Percentiles rank a stretch among this genome's conserved stretches.
Conservation (phyloP, 2,797 vertebrate genomes). For the Melanotaenia trifasciata region DNA sequence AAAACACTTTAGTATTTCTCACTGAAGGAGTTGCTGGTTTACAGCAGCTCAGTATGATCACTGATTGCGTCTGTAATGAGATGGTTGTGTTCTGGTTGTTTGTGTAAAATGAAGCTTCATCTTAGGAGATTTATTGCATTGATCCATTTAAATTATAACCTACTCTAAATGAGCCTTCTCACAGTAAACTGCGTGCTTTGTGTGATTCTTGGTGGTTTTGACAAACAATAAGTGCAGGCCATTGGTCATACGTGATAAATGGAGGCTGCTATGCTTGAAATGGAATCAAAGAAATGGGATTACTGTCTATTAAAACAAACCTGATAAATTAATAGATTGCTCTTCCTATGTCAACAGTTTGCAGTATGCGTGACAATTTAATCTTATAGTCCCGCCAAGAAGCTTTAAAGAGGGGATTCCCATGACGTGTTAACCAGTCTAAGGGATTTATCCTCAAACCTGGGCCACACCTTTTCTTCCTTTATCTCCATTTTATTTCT, state of each 20-base stretch:
- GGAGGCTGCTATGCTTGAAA: conserved; percentile 15
- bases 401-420: conserved; percentile 59
- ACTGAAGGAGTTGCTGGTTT: neutral
- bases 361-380: conserved; percentile 43
- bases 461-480: conserved; percentile 40
- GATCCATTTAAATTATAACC: conserved; percentile 22
- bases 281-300: conserved; percentile 31
- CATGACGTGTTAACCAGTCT: conserved; percentile 43
- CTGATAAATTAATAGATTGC: conserved; percentile 27
- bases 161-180: neutral
- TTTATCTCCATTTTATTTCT: conserved; percentile 18
- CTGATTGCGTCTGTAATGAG: conserved; percentile 2
- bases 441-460: conserved; percentile 47
- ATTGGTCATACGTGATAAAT: conserved; percentile 7
- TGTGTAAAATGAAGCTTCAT: neutral
- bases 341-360: conserved; percentile 34
- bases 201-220: conserved; percentile 31
- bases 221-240: neutral
- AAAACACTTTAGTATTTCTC: neutral
- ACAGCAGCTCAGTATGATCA: neutral
- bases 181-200: neutral
- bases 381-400: conserved; percentile 37
- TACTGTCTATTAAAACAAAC: conserved; percentile 43
- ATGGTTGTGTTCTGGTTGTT: neutral
- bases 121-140: conserved; percentile 10